These are phyloP conservation scores for Prinia subflava DNA, from an alignment of 2,113 vertebrate species.

Conservation along the genomic window DNA sequence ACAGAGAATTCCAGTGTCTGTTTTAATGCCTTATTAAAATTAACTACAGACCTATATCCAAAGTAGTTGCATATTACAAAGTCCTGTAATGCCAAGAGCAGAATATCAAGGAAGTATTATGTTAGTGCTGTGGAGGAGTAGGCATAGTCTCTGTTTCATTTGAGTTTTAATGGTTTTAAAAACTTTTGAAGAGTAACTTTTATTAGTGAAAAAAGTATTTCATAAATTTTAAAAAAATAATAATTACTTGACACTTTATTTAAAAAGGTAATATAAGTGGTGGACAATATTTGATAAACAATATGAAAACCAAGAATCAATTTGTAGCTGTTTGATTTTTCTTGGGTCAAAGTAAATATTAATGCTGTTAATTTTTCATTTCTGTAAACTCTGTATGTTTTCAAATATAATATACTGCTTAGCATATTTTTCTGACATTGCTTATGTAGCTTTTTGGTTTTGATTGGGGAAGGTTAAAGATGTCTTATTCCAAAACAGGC, in stretches of 20 bases:
- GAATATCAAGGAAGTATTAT: background rate
- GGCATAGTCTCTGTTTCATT: background rate
- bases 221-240: background rate
- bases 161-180: background rate
- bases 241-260: background rate
- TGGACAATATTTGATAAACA: background rate
- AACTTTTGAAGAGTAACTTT: background rate
- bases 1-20: background rate
- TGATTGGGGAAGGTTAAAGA: background rate
- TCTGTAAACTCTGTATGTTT: background rate
- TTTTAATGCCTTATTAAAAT: background rate
- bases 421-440: background rate
- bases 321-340: background rate
- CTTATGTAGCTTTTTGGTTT: background rate
- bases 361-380: background rate
- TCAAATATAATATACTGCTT: background rate
- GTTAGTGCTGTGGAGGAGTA: background rate
- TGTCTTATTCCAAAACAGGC: slow-evolving; percentile 66
- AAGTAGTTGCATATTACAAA: background rate
- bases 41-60: background rate
- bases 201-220: background rate
- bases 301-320: background rate
- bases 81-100: background rate
- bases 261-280: background rate
- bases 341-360: background rate